Evolutionary conservation across 2,797 vertebrate species (phyloP).

Genomic region (Falco berigora): DNA sequence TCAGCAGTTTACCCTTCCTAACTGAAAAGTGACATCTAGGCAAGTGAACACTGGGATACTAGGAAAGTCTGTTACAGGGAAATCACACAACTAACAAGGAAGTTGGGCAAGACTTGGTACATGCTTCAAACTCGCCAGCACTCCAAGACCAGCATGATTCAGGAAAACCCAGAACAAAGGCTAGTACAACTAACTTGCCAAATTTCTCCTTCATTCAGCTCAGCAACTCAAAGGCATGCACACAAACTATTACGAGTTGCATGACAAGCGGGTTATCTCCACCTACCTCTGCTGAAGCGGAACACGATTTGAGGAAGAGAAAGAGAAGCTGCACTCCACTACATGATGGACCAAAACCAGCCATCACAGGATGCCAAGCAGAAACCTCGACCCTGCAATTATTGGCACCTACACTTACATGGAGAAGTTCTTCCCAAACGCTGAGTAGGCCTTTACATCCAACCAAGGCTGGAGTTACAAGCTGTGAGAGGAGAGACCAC

Average conservation of each 20-base stretch:
- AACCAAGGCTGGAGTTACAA: background rate
- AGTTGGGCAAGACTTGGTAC: background rate
- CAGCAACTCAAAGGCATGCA: background rate
- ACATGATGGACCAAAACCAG: background rate
- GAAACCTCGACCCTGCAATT: background rate
- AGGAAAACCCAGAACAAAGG: background rate
- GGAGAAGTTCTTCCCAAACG: background rate
- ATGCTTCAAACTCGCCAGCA: background rate
- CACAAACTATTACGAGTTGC: background rate
- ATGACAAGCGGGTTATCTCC: background rate
- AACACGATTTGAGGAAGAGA: background rate
- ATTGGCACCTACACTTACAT: background rate
- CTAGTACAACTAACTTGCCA: background rate
- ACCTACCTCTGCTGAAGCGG: background rate
- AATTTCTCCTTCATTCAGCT: background rate
- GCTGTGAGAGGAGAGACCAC: background rate
- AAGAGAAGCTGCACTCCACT: background rate
- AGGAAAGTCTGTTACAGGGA: background rate
- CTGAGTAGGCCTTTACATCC: background rate
- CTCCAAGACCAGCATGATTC: background rate
- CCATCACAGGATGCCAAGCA: background rate
- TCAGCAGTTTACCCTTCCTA: background rate
- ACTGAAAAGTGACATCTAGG: background rate
- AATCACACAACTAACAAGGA: background rate
- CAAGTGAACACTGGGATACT: background rate